Evolutionary conservation across 2,888 invertebrate species (phyloP).

Genomic region (Phlogophora meticulosa): DNA sequence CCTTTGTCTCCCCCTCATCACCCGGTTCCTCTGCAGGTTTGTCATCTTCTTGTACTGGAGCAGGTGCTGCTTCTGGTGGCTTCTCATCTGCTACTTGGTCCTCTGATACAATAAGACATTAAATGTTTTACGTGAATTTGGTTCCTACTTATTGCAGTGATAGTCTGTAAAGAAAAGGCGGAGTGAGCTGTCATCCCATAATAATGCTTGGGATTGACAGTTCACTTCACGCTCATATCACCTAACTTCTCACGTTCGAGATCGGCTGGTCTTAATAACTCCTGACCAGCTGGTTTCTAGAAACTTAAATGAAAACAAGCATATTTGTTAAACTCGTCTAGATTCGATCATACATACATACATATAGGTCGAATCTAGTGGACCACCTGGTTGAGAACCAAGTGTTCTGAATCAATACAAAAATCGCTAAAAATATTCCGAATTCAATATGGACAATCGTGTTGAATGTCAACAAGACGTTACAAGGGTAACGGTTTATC

Average conservation of each 20-base stretch:
- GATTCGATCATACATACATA: too few relatives aligned
- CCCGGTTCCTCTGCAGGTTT: slow-evolving; percentile 68
- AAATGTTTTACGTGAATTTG: background rate
- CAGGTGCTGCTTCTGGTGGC: background rate
- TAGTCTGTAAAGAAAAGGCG: too few relatives aligned
- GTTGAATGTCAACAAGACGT: slow-evolving; percentile 30
- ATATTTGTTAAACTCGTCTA: too few relatives aligned
- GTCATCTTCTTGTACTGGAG: slow-evolving; percentile 9
- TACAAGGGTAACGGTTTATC: slow-evolving; percentile 28
- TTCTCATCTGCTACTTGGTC: slow-evolving; percentile 33
- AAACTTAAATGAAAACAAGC: too few relatives aligned
- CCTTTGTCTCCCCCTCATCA: slow-evolving; percentile 46
- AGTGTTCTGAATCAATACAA: slow-evolving; percentile 33
- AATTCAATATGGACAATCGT: slow-evolving; percentile 34
- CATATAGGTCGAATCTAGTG: too few relatives aligned
- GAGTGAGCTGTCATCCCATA: too few relatives aligned
- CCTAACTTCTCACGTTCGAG: too few relatives aligned
- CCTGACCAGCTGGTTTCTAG: too few relatives aligned
- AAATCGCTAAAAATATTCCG: slow-evolving; percentile 25
- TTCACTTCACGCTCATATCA: too few relatives aligned
- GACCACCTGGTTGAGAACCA: too few relatives aligned
- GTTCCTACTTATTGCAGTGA: background rate
- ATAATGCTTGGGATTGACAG: too few relatives aligned
- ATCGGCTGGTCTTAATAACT: too few relatives aligned
- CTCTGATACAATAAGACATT: slow-evolving; percentile 15